Evolutionary conservation across 2,888 invertebrate genomes (phyloP), one percentile per base, ranked within the genome.

Genomic region (Drosophila limbata): DNA sequence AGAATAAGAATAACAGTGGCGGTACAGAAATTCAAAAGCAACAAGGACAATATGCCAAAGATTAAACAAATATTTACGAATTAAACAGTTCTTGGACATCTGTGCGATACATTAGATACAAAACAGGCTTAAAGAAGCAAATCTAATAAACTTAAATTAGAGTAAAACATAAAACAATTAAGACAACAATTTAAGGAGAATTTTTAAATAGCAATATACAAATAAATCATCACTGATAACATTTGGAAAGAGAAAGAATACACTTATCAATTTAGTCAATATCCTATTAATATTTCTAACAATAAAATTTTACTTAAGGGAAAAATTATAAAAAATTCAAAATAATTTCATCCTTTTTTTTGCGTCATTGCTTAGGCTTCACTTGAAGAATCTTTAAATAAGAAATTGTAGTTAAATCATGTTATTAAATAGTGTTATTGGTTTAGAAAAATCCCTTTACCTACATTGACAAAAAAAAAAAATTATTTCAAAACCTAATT

Each of bases 1-100:
- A 35, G 45, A 53, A 37, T 15, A 42, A 47, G 17, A 55, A 10
- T 40, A 21, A 56, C 15, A 69, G 52, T 48, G 13, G 42, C 47
- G 17, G 17, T 53, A 48, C 19, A 39, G 21, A 50, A 56, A 19
- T 25, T 8, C 40, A 42, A 28, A 42, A 35, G 19, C 15, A 50
- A 47, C 8, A 31, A 10, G 25, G 33, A 44, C 15, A 19, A 64
- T 51, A 21, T 47, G 17, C 4, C n/a, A 56, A 40, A 47, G 37
- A 47, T 35, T 17, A 51, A 51, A 39, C n/a, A n/a, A 44, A 15
- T 51, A 52, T 6, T 15, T 21, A 55, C 3, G 15, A 40, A 37
- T 25, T 39, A 17, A n/a, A 39, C 3, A 25, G 9, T 37, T 51
- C 35, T 19, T 33, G 19, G 19, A 9, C 13, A 8, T 13, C 19